phyloP scores from a whole-genome alignment of 2,797 vertebrate species.

The Danio aesculapii region DNA sequence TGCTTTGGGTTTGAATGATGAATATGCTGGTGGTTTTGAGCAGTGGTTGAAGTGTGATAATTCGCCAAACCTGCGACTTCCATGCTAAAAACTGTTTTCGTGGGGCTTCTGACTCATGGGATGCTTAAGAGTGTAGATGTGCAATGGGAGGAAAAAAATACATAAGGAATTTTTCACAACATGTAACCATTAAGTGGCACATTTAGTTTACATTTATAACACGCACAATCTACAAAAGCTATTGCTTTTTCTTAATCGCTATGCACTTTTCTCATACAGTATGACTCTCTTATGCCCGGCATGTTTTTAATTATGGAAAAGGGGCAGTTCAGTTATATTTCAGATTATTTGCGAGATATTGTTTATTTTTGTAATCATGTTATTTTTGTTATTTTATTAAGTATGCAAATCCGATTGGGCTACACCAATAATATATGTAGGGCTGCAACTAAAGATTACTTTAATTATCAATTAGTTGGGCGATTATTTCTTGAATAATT shows the following conservation, averaged over 20 bases:
- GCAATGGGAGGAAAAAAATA: background rate
- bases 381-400: too few relatives aligned
- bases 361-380: too few relatives aligned
- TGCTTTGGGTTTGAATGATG: slow-evolving; percentile 4
- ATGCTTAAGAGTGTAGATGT: background rate
- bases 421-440: background rate
- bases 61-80: slow-evolving; percentile 30
- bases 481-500: too few relatives aligned
- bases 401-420: background rate
- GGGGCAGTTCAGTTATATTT: background rate
- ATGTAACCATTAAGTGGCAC: background rate
- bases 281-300: background rate
- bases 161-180: background rate
- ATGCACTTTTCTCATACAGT: background rate
- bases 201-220: slow-evolving; percentile 2
- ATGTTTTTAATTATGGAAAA: background rate
- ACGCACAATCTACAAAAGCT: background rate
- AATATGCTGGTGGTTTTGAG: slow-evolving; percentile 30
- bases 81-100: slow-evolving; percentile 21
- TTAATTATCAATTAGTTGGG: too few relatives aligned
- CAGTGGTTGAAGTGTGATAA: slow-evolving; percentile 29
- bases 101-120: slow-evolving; percentile 3
- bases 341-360: background rate
- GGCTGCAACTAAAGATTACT: too few relatives aligned
- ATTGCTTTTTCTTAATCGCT: background rate